A percentile compares a stretch with the other conserved stretches of the same genome.
Conservation (phyloP, 2,113 vertebrate species). For the Rhombomys opimus region DNA sequence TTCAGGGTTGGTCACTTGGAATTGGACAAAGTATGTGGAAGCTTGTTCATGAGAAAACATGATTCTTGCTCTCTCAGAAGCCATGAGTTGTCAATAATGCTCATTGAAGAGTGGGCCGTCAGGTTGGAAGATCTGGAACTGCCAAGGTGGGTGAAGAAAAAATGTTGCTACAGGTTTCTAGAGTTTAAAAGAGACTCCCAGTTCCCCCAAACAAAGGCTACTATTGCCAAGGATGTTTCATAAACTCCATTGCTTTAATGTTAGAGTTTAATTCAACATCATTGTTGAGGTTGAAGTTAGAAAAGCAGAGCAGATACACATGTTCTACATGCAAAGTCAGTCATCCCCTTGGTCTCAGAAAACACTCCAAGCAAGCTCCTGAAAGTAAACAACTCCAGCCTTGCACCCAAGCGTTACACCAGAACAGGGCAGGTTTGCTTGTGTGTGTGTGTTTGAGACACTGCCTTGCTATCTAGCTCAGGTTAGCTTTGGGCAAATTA, state of each 20-base stretch:
- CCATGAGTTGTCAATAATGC: background rate
- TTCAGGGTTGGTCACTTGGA: background rate
- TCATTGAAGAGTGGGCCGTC: background rate
- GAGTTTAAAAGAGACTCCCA: background rate
- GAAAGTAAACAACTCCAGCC: background rate
- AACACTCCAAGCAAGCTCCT: background rate
- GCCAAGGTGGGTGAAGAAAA: background rate
- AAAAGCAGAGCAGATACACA: background rate
- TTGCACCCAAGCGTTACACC: background rate
- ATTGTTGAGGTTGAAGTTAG: background rate
- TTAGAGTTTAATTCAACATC: background rate
- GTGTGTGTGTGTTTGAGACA: background rate
- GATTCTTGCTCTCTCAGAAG: background rate
- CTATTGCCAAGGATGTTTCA: background rate
- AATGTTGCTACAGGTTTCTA: background rate
- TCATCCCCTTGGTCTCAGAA: background rate
- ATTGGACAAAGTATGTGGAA: background rate
- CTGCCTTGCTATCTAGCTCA: background rate
- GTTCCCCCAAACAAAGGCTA: background rate
- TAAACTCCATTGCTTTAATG: background rate
- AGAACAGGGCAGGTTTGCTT: no score
- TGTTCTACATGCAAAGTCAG: background rate
- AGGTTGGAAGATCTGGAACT: background rate
- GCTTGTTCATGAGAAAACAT: background rate
- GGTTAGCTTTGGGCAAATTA: background rate